Conservation (phyloP, 2,797 vertebrate genomes). For the Clamator glandarius region DNA sequence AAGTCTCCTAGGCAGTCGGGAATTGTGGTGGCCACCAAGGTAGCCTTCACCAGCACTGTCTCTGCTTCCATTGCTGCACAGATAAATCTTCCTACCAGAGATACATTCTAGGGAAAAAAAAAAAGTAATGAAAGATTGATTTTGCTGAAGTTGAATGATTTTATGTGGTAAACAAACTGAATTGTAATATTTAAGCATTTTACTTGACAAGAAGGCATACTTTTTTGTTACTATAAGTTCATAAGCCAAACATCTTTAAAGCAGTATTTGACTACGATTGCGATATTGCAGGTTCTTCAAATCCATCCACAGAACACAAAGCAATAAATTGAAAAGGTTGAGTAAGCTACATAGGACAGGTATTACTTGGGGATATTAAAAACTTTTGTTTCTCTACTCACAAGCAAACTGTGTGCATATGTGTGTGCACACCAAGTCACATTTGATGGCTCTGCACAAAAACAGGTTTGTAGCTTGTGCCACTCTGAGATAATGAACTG, state of each 20-base stretch:
- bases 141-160: neutral
- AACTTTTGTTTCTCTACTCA: neutral
- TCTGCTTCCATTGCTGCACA: neutral
- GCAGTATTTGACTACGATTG: neutral
- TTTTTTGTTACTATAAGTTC: neutral
- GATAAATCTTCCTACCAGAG: neutral
- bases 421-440: neutral
- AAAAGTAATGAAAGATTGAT: neutral
- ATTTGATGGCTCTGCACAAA: neutral
- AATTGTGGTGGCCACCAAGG: neutral
- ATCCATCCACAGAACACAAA: neutral
- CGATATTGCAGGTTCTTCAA: neutral
- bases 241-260: neutral
- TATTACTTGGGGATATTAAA: neutral
- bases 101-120: neutral
- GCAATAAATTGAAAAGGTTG: neutral
- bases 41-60: neutral
- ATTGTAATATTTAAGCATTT: neutral
- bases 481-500: neutral
- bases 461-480: neutral
- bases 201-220: neutral
- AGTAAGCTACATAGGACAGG: neutral
- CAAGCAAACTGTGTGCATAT: neutral
- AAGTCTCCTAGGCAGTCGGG: neutral
- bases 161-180: neutral